Base-by-base conservation (phyloP, 2,888 invertebrate genomes). In the Dicyrtoma fusca region DNA sequence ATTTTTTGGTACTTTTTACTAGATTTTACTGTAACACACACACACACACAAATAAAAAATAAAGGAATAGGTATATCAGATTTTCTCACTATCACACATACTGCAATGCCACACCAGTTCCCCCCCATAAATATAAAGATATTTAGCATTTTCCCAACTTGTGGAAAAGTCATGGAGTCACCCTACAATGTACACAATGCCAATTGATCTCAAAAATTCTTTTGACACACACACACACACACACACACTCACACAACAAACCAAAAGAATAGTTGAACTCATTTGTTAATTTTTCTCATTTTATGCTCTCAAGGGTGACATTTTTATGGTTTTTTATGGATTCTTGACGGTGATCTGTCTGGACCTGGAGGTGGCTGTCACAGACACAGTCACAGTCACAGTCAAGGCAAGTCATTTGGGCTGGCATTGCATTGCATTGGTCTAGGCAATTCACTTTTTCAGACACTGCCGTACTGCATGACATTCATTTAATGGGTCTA, bases 231-330 rank as follows among this genome's bases (percentile, higher is more conserved):
- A n/a, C n/a, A n/a, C n/a, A n/a, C n/a, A n/a, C n/a, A n/a, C n/a
- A n/a, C n/a, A n/a, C n/a, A n/a, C n/a, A n/a, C n/a, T n/a, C n/a
- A n/a, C n/a, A 49, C 49, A 49, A 49, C 5, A 49, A 63, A 68
- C 34, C 34, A 57, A 4, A 68, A 19, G 25, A 53, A 34, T 49
- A 26, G 17, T 64, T 49, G 51, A 63, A 23, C 55, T 66, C 68
- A 68, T 68, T 68, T 68, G 68, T 68, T 68, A 65, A 65, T 47
- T 65, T 53, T 65, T 34, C 34, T 65, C 65, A 65, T 23, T 34
- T 34, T 34, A 14, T 23, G 1, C 26, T 57, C 23, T 44, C 42
- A 2, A 61, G 34, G 17, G n/a, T 61, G 42, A 61, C 44, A 61
- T 61, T 61, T 61, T 42, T 61, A 42, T 61, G 61, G 44, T 42